Conservation (phyloP, 2,888 invertebrate species). For the Laspeyria flexula region DNA sequence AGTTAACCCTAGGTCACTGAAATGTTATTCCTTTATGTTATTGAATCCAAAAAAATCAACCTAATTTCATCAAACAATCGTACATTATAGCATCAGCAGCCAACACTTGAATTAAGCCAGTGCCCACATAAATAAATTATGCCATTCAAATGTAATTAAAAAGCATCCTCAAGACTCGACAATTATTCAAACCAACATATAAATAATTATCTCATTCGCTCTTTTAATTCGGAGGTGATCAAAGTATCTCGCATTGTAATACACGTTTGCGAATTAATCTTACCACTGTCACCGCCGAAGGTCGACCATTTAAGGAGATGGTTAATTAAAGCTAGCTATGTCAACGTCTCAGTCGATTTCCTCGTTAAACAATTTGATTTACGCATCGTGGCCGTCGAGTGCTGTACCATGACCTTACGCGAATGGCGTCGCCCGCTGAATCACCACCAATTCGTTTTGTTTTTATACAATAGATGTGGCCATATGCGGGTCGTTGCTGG, state of each 20-base stretch:
- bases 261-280: slow-evolving; percentile 65
- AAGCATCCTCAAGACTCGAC: neutral
- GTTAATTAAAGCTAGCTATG: slow-evolving; percentile 70
- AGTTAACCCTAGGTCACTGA: no score
- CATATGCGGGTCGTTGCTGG: slow-evolving; percentile 58
- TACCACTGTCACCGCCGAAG: slow-evolving; percentile 60
- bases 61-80: no score
- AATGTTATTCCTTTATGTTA: no score
- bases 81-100: no score
- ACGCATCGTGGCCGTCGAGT: slow-evolving; percentile 62
- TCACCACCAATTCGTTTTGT: slow-evolving; percentile 67
- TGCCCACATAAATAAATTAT: no score
- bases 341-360: slow-evolving; percentile 55
- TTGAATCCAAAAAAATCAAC: no score
- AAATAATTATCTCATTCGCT: slow-evolving; percentile 12
- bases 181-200: neutral
- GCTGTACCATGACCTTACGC: slow-evolving; percentile 72
- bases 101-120: no score
- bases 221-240: slow-evolving; percentile 27
- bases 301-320: slow-evolving; percentile 66
- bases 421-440: slow-evolving; percentile 67
- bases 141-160: neutral
- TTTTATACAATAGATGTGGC: slow-evolving; percentile 56
- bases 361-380: slow-evolving; percentile 72
- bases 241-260: slow-evolving; percentile 40